Percentiles rank a stretch among this genome's conserved stretches.
Evolutionary conservation across 2,113 vertebrate species (phyloP).

Genomic region (Cochlearius cochlearius): DNA sequence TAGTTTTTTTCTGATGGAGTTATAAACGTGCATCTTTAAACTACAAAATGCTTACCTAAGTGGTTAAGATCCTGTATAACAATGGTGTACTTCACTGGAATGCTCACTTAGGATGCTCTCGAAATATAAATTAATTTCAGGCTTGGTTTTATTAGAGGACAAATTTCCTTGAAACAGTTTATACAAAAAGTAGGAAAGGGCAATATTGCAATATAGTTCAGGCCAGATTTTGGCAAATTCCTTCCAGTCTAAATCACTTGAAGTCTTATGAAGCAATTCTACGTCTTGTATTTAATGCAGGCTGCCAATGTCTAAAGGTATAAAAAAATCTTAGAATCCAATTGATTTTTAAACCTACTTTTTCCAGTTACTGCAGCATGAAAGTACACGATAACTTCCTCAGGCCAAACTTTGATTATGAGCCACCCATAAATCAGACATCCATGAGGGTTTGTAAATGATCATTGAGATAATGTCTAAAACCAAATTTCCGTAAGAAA

Average conservation of each 20-base stretch:
- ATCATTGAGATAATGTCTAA: neutral
- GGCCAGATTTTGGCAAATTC: neutral
- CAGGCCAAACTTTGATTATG: neutral
- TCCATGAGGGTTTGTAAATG: neutral
- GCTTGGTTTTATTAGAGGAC: neutral
- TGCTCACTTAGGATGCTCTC: neutral
- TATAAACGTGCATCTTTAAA: neutral
- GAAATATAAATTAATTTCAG: neutral
- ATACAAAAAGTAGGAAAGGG: neutral
- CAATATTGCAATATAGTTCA: neutral
- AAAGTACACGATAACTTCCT: neutral
- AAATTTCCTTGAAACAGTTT: neutral
- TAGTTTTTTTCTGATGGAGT: neutral
- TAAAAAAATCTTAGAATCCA: neutral
- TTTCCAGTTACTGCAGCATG: neutral
- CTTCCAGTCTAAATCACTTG: neutral
- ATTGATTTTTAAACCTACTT: neutral
- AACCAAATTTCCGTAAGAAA: neutral
- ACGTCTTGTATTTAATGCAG: neutral
- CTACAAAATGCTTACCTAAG: neutral
- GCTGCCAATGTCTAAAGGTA: neutral
- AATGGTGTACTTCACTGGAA: fast-evolving
- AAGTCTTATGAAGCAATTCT: neutral
- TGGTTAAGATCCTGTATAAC: neutral
- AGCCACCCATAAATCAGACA: neutral